Evolutionary conservation across 2,797 vertebrate genomes (phyloP).

Genomic region (Dallia pectoralis): DNA sequence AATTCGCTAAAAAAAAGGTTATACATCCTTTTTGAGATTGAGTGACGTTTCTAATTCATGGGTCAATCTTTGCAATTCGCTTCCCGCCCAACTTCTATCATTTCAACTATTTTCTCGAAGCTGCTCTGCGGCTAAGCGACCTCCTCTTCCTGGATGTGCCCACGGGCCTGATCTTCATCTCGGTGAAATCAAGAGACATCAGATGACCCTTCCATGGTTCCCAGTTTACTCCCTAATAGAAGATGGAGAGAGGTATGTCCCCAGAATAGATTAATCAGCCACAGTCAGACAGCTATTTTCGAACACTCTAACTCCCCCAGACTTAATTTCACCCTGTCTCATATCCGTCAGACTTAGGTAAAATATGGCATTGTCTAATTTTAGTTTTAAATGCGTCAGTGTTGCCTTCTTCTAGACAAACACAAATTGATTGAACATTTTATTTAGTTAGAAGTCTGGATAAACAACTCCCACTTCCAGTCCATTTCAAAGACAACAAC

Average conservation of each 20-base stretch:
- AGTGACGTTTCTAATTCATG: background rate
- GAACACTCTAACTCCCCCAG: background rate
- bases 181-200: conserved; percentile 83
- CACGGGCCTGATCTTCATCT: conserved; percentile 84
- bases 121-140: conserved; percentile 62
- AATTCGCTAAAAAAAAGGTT: conserved; percentile 3
- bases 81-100: background rate
- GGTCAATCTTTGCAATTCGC: conserved; percentile 2
- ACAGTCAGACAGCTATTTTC: background rate
- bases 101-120: conserved; percentile 34
- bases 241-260: background rate
- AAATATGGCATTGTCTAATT: background rate
- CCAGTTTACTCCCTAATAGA: conserved; percentile 85
- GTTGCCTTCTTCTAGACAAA: background rate
- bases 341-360: background rate
- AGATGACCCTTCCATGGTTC: conserved; percentile 90
- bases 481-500: background rate
- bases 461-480: background rate
- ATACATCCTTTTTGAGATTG: background rate
- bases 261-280: background rate
- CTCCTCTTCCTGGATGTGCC: conserved; percentile 71
- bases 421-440: background rate
- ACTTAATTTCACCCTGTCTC: background rate
- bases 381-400: background rate
- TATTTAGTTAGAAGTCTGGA: background rate